These are phyloP conservation scores for Pelecanoides urinatrix DNA, from an alignment of 2,113 vertebrate species.

Conservation along the genomic window DNA sequence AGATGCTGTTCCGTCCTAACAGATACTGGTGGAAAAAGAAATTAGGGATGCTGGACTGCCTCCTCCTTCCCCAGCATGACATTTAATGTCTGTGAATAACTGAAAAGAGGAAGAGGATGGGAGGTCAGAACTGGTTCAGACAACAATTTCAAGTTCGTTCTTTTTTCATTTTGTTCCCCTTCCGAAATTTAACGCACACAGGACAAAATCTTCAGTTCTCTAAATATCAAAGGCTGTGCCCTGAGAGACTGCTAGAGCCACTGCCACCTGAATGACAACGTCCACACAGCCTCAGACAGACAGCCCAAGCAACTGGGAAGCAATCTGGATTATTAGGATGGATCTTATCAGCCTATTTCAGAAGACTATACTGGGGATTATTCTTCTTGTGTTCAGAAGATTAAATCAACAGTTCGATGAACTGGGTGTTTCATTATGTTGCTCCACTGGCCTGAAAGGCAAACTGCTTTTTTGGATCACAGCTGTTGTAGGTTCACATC, in stretches of 20 bases:
- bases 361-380: not conserved
- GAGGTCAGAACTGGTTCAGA: not conserved
- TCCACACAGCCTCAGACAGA: not conserved
- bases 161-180: not conserved
- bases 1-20: not conserved
- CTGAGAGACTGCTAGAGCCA: not conserved
- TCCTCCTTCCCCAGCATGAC: not conserved
- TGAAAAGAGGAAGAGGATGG: not conserved
- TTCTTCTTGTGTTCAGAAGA: not conserved
- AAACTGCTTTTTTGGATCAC: not conserved
- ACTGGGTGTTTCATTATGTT: not conserved
- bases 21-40: rapidly evolving
- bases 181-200: not conserved
- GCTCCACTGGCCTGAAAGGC: not conserved
- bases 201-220: not conserved
- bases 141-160: not conserved
- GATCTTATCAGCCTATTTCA: not conserved
- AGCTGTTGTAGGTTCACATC: not conserved
- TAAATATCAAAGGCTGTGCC: not conserved
- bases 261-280: not conserved
- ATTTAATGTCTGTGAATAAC: not conserved
- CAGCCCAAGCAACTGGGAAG: not conserved
- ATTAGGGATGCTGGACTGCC: not conserved
- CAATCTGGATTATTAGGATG: not conserved
- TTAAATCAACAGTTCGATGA: conserved; percentile 1